These are phyloP conservation scores for Drosophila anceps DNA, from an alignment of 2,888 invertebrate genomes.

Conservation along the genomic window DNA sequence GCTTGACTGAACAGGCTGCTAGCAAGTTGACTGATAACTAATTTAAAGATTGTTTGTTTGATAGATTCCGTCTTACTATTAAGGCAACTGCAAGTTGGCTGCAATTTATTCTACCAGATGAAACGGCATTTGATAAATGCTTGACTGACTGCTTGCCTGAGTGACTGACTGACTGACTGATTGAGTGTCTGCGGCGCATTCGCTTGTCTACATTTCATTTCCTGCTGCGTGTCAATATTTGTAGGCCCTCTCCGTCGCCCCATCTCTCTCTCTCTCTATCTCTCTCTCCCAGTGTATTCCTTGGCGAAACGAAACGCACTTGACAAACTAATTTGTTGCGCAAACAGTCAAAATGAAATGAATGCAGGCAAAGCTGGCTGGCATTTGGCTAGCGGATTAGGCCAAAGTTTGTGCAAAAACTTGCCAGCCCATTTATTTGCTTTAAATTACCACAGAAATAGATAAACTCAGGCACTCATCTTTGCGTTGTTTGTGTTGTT, in stretches of 20 bases:
- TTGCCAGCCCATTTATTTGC: conserved; percentile 71
- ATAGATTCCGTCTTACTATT: neutral
- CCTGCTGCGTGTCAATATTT: conserved; percentile 76
- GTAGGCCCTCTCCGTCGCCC: neutral
- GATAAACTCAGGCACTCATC: conserved; percentile 55
- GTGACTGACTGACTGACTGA: conserved; percentile 4
- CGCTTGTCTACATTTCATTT: conserved; percentile 71
- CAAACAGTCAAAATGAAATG: conserved; percentile 57
- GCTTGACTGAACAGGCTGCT: neutral
- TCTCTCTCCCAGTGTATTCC: neutral
- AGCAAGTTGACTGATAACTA: neutral
- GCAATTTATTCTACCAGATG: neutral
- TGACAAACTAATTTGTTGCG: conserved; percentile 78
- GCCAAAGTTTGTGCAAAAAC: conserved; percentile 54
- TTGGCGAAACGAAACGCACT: conserved; percentile 57
- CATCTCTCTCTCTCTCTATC: neutral
- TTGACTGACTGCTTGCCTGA: neutral
- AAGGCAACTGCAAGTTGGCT: neutral
- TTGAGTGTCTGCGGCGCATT: conserved; percentile 23
- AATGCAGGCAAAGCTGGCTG: conserved; percentile 45
- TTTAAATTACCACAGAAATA: conserved; percentile 83
- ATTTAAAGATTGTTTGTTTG: neutral
- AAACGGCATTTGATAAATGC: conserved; percentile 20
- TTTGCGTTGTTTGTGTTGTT: conserved; percentile 40
- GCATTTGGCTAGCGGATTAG: conserved; percentile 54